Evolutionary conservation across 1,140 invertebrate species (phyloP), one percentile per base, ranked within the genome.

Genomic region (Caenorhabditis tropicalis): DNA sequence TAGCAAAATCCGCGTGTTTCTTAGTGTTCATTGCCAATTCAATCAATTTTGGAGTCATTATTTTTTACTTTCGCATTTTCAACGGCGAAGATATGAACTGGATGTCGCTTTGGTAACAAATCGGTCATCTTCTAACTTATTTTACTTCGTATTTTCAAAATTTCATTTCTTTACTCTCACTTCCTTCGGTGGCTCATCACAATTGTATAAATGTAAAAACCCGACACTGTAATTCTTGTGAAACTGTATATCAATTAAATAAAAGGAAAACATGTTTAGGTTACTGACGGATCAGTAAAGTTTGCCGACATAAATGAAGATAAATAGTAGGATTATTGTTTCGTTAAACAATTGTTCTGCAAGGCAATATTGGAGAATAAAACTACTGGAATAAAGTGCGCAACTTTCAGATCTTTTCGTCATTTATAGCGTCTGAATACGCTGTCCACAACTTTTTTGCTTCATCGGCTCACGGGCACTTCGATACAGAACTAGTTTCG

Each of bases 1-100:
- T 87, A 33, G 58, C 79, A 15, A 49, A 39, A 29, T 65, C 60
- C 43, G 53, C 87, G 21, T 70, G 49, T 24, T 85, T 87, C 46
- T 79, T 87, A 19, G 49, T 85, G 9, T 87, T 60, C 48, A 24
- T 87, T 58, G 87, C 86, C 19, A 87, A 87, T 31, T 27, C 82
- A 31, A 83, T 87, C 39, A 46, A 56, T 29, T 87, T 87, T 31
- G 70, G 49, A 16, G 56, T 56, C 36, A 86, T 87, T 27, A 48
- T 81, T 16, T 39, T 79, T 10, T 87, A 87, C 65, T 87, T 87
- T 79, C 83, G 86, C 12, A 43, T 85, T 48, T 87, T 87, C 86
- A 87, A 87, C 49, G 85, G 81, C 24, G 86, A 86, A 16, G 87
- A 87, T 87, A 92, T 94, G 88, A 94, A 95, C 89, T 86, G 86